A percentile compares a stretch with the other conserved stretches of the same genome.
Conservation (phyloP, 2,888 invertebrate species). For the Caenorhabditis sp. region DNA sequence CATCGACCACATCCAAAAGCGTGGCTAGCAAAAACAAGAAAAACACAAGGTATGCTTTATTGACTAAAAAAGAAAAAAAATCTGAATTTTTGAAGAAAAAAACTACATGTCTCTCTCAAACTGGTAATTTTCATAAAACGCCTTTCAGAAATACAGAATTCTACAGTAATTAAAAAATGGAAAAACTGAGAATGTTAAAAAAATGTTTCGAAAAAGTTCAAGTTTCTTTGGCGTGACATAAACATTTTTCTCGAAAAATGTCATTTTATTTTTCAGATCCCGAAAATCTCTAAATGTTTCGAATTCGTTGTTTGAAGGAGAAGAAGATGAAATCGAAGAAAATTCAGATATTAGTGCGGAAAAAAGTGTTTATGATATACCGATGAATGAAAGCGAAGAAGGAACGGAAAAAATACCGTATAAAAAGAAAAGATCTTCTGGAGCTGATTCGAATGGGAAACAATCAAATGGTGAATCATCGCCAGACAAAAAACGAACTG, state of each 20-base stretch:
- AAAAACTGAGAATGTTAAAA: too few relatives aligned
- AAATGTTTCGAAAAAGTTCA: background rate
- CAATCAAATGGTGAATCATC: constrained; percentile 5
- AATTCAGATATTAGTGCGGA: constrained; percentile 7
- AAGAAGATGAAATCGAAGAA: constrained; percentile 10
- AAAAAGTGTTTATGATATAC: constrained; percentile 10
- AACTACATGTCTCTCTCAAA: too few relatives aligned
- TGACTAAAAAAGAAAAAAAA: background rate
- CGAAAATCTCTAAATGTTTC: background rate
- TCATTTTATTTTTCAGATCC: background rate
- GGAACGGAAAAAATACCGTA: background rate
- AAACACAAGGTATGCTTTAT: constrained; percentile 2
- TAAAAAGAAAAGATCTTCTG: constrained; percentile 2
- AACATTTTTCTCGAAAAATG: too few relatives aligned
- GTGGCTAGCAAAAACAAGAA: background rate
- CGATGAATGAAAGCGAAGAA: constrained; percentile 21
- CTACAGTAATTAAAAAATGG: too few relatives aligned
- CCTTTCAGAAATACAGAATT: too few relatives aligned
- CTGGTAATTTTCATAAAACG: too few relatives aligned
- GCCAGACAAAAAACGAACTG: constrained; percentile 5
- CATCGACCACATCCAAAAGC: constrained; percentile 5
- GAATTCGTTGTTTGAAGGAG: constrained; percentile 4
- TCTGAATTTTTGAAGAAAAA: too few relatives aligned
- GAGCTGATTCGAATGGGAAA: constrained; percentile 9
- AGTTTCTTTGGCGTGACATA: too few relatives aligned